Evolutionary conservation across 2,888 invertebrate species (phyloP).

Genomic region (Phalera bucephala): DNA sequence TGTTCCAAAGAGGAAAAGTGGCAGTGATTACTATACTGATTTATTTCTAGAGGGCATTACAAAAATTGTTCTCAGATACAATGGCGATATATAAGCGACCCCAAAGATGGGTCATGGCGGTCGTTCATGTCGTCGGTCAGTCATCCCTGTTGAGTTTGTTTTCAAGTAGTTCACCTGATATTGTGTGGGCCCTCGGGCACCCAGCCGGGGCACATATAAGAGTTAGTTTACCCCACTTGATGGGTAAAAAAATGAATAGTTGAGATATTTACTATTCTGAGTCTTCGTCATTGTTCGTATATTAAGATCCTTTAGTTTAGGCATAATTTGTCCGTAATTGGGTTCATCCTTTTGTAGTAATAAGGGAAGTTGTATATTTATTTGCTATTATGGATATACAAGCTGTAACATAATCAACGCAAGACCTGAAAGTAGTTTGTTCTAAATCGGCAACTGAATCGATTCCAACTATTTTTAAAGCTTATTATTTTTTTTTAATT

Average conservation of each 20-base stretch:
- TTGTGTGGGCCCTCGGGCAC: conserved; percentile 37
- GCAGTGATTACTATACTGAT: no score
- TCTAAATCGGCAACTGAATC: no score
- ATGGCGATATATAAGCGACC: conserved; percentile 2
- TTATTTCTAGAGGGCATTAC: no score
- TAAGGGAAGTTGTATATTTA: conserved; percentile 9
- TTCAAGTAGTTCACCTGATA: conserved; percentile 49
- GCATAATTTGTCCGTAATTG: conserved; percentile 35
- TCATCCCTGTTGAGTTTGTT: conserved; percentile 61
- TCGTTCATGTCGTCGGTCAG: no score
- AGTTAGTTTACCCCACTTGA: conserved; percentile 44
- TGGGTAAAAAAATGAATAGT: conserved; percentile 52
- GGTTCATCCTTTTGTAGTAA: conserved; percentile 23
- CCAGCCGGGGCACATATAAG: conserved; percentile 22
- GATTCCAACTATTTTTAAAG: no score
- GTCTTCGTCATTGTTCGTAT: conserved; percentile 46
- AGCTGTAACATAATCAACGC: no score
- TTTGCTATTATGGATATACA: conserved; percentile 18
- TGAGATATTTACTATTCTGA: conserved; percentile 47
- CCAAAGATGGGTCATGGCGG: conserved; percentile 26
- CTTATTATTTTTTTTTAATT: no score
- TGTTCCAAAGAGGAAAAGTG: no score
- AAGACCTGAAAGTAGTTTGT: no score
- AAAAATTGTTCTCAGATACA: no score
- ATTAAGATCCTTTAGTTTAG: conserved; percentile 44